Conservation (phyloP, 2,888 invertebrate species). For the Ophion ellenae region DNA sequence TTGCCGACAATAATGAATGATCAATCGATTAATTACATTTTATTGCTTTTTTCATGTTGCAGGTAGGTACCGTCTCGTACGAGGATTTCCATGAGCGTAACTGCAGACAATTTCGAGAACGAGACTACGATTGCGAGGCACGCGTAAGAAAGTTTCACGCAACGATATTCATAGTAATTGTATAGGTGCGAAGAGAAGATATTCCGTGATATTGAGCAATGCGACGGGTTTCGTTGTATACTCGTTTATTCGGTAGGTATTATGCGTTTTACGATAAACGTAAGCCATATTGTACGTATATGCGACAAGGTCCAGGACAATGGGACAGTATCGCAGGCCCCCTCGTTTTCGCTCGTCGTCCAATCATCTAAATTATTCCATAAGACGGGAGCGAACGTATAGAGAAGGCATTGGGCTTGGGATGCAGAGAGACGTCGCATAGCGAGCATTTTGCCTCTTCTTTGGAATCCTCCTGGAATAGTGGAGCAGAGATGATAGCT, state of each 20-base stretch:
- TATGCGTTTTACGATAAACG: slow-evolving; percentile 36
- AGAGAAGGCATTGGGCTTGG: slow-evolving; percentile 20
- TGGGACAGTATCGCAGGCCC: slow-evolving; percentile 71
- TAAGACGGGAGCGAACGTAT: slow-evolving; percentile 73
- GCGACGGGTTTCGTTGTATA: slow-evolving; percentile 4
- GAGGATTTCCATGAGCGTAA: slow-evolving; percentile 65
- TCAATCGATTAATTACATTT: slow-evolving; percentile 3
- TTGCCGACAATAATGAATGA: neutral
- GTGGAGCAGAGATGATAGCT: slow-evolving; percentile 21
- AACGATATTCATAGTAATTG: neutral
- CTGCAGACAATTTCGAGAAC: slow-evolving; percentile 72
- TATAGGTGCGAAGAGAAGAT: neutral
- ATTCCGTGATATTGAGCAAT: slow-evolving; percentile 11
- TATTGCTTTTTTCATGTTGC: slow-evolving; percentile 73
- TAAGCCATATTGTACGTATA: slow-evolving; percentile 14
- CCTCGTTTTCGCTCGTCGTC: slow-evolving; percentile 68
- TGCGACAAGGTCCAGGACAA: slow-evolving; percentile 65
- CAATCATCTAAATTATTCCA: slow-evolving; percentile 83
- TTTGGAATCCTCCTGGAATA: slow-evolving; percentile 56
- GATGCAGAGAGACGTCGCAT: slow-evolving; percentile 60
- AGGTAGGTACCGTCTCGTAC: slow-evolving; percentile 82
- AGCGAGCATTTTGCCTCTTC: slow-evolving; percentile 50
- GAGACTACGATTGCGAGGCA: slow-evolving; percentile 50
- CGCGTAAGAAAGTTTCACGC: slow-evolving; percentile 27
- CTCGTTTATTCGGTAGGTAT: slow-evolving; percentile 17